These are phyloP conservation scores for Gambusia holbrooki DNA, from an alignment of 2,113 vertebrate genomes.

Conservation along the genomic window DNA sequence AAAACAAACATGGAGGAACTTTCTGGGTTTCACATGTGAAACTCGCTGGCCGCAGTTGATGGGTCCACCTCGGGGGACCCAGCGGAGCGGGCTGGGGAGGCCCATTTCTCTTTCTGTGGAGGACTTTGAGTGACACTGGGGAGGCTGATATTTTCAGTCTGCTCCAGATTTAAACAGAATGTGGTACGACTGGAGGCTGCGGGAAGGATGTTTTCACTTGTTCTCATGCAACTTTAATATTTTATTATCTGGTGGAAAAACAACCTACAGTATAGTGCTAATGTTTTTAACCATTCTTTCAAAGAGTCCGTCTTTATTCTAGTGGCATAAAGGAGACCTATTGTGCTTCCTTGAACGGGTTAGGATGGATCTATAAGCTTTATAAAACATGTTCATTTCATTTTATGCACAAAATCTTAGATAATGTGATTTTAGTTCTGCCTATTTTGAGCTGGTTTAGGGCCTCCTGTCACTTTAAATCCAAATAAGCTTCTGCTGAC, in stretches of 20 bases:
- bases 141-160: constrained; percentile 21
- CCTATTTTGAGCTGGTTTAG: no score
- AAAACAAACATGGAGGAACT: constrained; percentile 8
- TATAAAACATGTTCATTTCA: no score
- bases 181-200: not conserved
- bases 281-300: not conserved
- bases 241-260: not conserved
- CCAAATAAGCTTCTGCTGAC: no score
- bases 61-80: constrained; percentile 20
- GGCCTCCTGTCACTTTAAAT: no score
- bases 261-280: not conserved
- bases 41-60: constrained; percentile 11
- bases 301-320: not conserved
- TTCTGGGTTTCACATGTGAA: constrained; percentile 35
- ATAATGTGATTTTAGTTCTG: no score
- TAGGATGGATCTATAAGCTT: no score
- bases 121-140: not conserved
- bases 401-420: no score
- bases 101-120: constrained; percentile 4
- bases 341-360: no score
- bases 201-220: constrained; percentile 1
- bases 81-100: not conserved
- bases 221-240: constrained; percentile 15
- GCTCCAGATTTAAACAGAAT: not conserved
- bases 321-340: not conserved